phyloP scores from a whole-genome alignment of 2,797 vertebrate species.

The Octomys mimax region DNA sequence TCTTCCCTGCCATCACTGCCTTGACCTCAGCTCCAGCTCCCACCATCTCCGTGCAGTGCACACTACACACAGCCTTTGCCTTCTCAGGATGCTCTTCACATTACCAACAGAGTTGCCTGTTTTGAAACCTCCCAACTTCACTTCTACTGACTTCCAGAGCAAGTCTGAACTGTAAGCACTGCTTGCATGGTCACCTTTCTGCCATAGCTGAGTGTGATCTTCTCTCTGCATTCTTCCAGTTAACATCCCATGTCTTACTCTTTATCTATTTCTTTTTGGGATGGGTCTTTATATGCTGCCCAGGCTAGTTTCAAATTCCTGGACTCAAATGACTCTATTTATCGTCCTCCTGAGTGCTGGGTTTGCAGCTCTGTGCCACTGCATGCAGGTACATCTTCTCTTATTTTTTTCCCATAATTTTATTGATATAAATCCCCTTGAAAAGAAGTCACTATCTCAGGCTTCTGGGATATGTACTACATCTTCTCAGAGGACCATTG shows the following conservation, averaged over 20 bases:
- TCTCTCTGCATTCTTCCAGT: neutral
- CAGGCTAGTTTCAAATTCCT: neutral
- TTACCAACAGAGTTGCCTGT: neutral
- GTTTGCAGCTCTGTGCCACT: no score
- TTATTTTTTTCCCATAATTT: neutral
- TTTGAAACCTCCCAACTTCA: conserved; percentile 1
- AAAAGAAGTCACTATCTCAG: neutral
- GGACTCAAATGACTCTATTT: neutral
- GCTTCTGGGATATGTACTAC: neutral
- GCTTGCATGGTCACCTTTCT: neutral
- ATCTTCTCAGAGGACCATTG: neutral
- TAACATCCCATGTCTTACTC: neutral
- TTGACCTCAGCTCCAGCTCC: neutral
- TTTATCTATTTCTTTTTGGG: neutral
- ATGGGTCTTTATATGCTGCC: neutral
- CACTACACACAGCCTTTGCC: neutral
- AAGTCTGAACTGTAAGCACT: neutral
- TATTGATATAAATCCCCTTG: neutral
- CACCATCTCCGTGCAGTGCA: neutral
- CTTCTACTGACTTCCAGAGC: neutral
- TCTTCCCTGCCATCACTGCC: neutral
- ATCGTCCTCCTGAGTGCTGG: neutral
- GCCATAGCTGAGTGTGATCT: neutral
- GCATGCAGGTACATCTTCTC: neutral
- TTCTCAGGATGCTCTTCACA: neutral